Percentiles rank a stretch among this genome's conserved stretches.
Evolutionary conservation across 2,797 vertebrate genomes (phyloP).

Genomic region (Hemibagrus guttatus): DNA sequence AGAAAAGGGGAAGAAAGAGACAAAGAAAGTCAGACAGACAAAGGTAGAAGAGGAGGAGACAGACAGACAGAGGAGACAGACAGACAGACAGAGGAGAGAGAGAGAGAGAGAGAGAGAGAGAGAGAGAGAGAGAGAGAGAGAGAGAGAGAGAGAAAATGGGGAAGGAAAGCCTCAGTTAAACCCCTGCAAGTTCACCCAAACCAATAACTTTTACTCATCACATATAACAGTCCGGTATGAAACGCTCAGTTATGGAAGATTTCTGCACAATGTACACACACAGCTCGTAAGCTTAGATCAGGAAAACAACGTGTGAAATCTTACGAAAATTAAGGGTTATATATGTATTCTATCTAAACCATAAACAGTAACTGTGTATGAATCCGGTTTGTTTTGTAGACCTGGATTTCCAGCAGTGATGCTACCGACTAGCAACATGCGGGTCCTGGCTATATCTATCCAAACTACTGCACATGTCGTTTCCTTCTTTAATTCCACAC

Average conservation of each 20-base stretch:
- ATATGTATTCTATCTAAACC: not conserved
- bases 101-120: not conserved
- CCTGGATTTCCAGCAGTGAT: not conserved
- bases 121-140: not conserved
- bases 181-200: not conserved
- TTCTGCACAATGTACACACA: not conserved
- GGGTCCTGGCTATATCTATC: not conserved
- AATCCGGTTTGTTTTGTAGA: not conserved
- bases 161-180: no score
- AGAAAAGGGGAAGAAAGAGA: not conserved
- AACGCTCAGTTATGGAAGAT: not conserved
- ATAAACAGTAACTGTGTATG: not conserved
- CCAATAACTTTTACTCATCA: not conserved
- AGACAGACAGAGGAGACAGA: not conserved
- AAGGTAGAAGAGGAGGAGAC: not conserved
- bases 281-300: no score
- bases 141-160: not conserved
- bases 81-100: not conserved
- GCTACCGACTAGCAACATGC: not conserved
- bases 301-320: not conserved
- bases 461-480: not conserved
- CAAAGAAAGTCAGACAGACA: not conserved
- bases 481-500: not conserved
- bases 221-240: no score
- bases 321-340: not conserved